Evolutionary conservation across 2,113 vertebrate genomes (phyloP), one percentile per base, ranked within the genome.

Genomic region (Epinephelus cyanopodus): DNA sequence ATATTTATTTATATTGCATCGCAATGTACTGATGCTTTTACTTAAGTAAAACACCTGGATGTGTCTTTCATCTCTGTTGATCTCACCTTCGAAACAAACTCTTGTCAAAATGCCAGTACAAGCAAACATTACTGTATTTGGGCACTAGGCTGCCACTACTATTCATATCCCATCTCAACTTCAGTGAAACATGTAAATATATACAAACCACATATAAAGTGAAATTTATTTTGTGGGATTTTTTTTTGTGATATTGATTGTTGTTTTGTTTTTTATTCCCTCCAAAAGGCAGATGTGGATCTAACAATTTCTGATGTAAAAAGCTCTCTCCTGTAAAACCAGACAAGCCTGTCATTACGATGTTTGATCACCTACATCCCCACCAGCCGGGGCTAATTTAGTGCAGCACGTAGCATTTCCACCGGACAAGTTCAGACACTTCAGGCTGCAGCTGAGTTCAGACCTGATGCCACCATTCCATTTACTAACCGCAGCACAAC

Each of bases 381-480:
- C 11, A 50, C 27, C 61, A 66, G 83, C 67, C 58, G 0, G 15
- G 61, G 61, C 60, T 69, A 63, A 82, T 80, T 84, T 63, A 68
- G 80, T 23, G 45, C 42, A 50, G 77, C 60, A 58, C 47, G 7
- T 83, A 64, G 42, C 65, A 76, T 86, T 87, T 88, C 86, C 84
- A 79, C 82, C 18, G 57, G 75, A 90, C 87, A 83, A 74, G 84
- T 75, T 66, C 23, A 85, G 72, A 87, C 81, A 79, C 61, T 71
- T 82, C 57, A 50, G 74, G 27, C 76, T 29, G 52, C 52, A 63
- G 70, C 37, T 56, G 78, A 76, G 67, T 57, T 84, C 56, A 73
- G 79, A 82, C 47, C 14, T 17, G 74, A 88, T 85, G 86, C 79
- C 79, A 48, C 87, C 60, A 86, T 87, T 90, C 89, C 91, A 76